phyloP scores from a whole-genome alignment of 2,888 invertebrate genomes.

The Lypha dubia region DNA sequence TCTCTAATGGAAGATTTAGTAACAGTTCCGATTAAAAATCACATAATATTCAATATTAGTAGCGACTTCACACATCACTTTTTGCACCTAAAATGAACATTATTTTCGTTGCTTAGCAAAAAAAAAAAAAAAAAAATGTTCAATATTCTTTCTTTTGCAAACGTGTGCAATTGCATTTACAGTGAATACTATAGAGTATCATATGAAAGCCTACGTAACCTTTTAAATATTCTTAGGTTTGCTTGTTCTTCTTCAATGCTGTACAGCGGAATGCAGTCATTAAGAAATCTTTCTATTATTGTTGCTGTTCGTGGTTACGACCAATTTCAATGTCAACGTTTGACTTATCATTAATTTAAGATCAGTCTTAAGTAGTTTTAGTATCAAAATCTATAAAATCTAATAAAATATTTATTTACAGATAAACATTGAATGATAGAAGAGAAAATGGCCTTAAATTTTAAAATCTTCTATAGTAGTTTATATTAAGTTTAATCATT shows the following conservation, averaged over 20 bases:
- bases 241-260: constrained; percentile 9
- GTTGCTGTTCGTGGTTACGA: background rate
- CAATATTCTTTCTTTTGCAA: background rate
- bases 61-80: no score
- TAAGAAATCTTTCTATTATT: constrained; percentile 39
- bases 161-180: background rate
- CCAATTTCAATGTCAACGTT: constrained; percentile 42
- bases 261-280: background rate
- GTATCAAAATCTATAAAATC: constrained; percentile 38
- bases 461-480: background rate
- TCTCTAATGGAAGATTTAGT: no score
- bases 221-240: background rate
- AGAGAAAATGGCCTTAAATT: background rate
- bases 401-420: constrained; percentile 40
- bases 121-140: no score
- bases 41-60: no score
- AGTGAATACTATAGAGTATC: background rate
- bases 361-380: constrained; percentile 39
- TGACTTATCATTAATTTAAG: constrained; percentile 24
- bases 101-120: no score
- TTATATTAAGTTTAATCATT: background rate
- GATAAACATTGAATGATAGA: constrained; percentile 22
- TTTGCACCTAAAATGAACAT: no score
- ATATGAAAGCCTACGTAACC: background rate
- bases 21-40: no score